Percentiles rank a stretch among this genome's conserved stretches.
phyloP scores from a whole-genome alignment of 2,113 vertebrate genomes.

The Bucco capensis region DNA sequence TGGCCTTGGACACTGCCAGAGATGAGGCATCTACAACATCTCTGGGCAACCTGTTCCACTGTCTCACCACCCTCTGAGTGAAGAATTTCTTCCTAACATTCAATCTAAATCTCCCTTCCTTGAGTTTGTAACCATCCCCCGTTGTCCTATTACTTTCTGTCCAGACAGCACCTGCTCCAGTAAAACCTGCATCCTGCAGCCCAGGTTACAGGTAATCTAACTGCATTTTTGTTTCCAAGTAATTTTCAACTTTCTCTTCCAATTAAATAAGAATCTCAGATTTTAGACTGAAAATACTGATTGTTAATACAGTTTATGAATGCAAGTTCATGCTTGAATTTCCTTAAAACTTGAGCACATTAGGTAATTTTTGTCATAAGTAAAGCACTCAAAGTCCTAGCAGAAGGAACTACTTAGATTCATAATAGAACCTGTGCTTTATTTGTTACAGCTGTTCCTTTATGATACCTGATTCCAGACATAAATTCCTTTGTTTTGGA shows the following conservation, averaged over 20 bases:
- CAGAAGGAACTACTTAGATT: conserved; percentile 4
- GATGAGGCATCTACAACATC: too few species aligned
- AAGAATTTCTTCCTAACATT: too few species aligned
- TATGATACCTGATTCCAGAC: neutral
- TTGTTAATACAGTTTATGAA: neutral
- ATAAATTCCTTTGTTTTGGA: conserved; percentile 12
- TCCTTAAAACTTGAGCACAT: neutral
- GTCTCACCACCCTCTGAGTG: too few species aligned
- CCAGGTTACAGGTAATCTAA: neutral
- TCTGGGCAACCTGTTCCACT: too few species aligned
- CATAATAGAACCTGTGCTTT: neutral
- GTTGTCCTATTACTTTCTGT: too few species aligned
- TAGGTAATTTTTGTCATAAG: neutral
- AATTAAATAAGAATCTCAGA: neutral
- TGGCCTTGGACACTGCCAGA: too few species aligned
- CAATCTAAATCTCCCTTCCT: too few species aligned
- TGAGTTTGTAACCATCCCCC: too few species aligned
- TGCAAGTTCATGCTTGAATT: neutral
- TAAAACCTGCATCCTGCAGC: neutral
- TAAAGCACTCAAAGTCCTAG: neutral
- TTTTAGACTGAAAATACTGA: neutral
- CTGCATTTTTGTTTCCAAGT: neutral
- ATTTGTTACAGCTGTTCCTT: conserved; percentile 33
- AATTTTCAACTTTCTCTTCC: neutral
- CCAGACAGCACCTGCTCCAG: neutral